Percentiles rank a stretch among this genome's conserved stretches.
phyloP scores from a whole-genome alignment of 2,113 vertebrate species.

The Lagopus muta region DNA sequence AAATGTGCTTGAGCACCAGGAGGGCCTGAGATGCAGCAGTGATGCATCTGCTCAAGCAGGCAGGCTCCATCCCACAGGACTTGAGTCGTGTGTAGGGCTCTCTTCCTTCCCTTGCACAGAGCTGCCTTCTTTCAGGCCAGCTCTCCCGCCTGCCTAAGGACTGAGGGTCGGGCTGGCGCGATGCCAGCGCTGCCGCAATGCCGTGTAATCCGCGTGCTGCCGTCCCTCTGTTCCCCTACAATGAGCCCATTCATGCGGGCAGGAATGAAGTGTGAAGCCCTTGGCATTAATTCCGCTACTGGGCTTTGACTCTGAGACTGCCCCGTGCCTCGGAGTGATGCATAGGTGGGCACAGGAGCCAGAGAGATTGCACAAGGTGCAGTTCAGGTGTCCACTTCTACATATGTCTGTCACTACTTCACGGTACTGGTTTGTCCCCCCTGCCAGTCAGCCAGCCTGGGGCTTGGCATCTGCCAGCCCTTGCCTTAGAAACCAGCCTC shows the following conservation, averaged over 20 bases:
- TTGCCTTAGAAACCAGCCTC: background rate
- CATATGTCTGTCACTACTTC: fast-evolving
- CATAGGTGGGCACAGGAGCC: background rate
- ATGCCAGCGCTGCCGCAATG: slow-evolving; percentile 37
- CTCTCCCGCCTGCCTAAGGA: background rate
- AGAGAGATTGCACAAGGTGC: background rate
- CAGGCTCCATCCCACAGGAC: background rate
- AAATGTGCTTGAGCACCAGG: background rate
- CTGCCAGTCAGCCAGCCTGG: background rate
- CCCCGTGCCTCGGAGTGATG: background rate
- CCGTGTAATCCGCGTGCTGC: background rate
- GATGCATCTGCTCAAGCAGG: background rate
- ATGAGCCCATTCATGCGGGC: slow-evolving; percentile 38
- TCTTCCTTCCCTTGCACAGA: background rate
- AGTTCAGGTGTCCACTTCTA: background rate
- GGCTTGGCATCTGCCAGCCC: background rate
- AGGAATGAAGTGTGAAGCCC: slow-evolving; percentile 57
- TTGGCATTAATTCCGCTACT: slow-evolving; percentile 2
- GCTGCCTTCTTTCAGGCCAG: background rate
- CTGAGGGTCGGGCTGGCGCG: background rate
- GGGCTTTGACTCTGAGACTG: background rate
- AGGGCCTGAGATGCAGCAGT: background rate
- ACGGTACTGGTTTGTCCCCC: background rate
- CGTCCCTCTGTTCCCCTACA: slow-evolving; percentile 10
- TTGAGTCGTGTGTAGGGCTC: background rate